Evolutionary conservation across 2,113 vertebrate genomes (phyloP).

Genomic region (Tringa solitaria): DNA sequence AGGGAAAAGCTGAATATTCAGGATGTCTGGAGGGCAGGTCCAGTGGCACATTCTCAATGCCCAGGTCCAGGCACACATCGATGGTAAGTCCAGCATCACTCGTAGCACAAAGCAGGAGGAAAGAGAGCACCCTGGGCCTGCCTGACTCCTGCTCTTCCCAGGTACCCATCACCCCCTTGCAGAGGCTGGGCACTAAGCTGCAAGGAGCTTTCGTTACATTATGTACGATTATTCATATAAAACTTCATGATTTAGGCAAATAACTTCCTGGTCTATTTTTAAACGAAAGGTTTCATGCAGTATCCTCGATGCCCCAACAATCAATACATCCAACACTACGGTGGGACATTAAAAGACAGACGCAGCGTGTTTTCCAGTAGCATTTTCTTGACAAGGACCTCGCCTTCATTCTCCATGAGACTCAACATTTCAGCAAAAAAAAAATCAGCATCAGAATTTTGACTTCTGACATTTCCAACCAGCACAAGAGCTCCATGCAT

Average conservation of each 20-base stretch:
- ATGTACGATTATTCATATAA: background rate
- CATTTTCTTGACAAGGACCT: background rate
- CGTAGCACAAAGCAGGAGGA: background rate
- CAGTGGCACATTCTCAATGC: background rate
- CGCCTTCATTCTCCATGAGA: background rate
- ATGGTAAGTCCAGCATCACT: background rate
- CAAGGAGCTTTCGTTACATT: background rate
- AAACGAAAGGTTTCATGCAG: background rate
- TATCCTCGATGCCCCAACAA: background rate
- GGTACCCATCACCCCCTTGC: accelerated
- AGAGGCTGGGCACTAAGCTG: background rate
- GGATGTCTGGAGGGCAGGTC: background rate
- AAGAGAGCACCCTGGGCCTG: background rate
- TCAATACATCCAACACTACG: background rate
- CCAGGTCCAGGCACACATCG: background rate
- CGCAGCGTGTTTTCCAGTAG: background rate
- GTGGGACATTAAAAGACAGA: background rate
- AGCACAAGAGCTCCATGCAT: background rate
- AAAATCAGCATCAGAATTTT: background rate
- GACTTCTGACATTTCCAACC: background rate
- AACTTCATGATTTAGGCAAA: background rate
- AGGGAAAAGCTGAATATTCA: background rate
- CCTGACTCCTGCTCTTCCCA: background rate
- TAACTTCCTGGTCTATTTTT: background rate
- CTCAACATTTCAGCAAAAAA: background rate